These are phyloP conservation scores for Orussus abietinus DNA, from an alignment of 1,140 invertebrate species.

Conservation along the genomic window DNA sequence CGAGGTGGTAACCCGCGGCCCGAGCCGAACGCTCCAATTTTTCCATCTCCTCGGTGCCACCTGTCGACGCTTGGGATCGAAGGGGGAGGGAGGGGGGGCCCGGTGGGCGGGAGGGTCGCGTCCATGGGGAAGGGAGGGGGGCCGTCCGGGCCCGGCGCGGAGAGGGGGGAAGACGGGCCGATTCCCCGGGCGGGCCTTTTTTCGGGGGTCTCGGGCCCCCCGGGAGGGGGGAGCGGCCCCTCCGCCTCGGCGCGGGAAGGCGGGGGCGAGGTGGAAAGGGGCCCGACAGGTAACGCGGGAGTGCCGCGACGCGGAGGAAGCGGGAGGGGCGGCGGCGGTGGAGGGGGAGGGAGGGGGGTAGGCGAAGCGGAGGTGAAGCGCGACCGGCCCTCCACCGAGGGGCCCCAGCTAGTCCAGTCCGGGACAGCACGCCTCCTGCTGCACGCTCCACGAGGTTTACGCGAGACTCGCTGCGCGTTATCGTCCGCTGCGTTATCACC, in stretches of 20 bases:
- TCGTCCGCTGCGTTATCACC: background rate
- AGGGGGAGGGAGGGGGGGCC: too few relatives aligned
- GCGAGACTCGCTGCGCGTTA: slow-evolving; percentile 2
- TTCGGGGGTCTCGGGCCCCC: too few relatives aligned
- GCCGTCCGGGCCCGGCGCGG: too few relatives aligned
- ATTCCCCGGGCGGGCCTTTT: too few relatives aligned
- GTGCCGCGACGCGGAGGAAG: slow-evolving; percentile 29
- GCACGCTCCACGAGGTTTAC: slow-evolving; percentile 48
- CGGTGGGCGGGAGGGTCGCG: too few relatives aligned
- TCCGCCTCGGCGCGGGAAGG: slow-evolving; percentile 19
- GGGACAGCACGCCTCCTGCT: slow-evolving; percentile 54
- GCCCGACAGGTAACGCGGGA: slow-evolving; percentile 12
- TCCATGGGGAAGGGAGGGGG: too few relatives aligned
- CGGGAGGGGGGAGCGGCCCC: too few relatives aligned
- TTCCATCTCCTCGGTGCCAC: too few relatives aligned
- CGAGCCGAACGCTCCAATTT: too few relatives aligned
- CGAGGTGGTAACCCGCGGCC: too few relatives aligned
- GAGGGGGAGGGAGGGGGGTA: slow-evolving; percentile 28
- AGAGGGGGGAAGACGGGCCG: too few relatives aligned
- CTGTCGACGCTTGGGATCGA: too few relatives aligned
- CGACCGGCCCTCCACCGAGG: slow-evolving; percentile 50
- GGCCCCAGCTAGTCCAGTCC: slow-evolving; percentile 50
- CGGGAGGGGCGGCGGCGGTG: slow-evolving; percentile 24
- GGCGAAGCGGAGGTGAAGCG: slow-evolving; percentile 49
- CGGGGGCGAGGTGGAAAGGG: slow-evolving; percentile 14